Conservation (phyloP, 2,113 vertebrate species). For the Excalfactoria chinensis region DNA sequence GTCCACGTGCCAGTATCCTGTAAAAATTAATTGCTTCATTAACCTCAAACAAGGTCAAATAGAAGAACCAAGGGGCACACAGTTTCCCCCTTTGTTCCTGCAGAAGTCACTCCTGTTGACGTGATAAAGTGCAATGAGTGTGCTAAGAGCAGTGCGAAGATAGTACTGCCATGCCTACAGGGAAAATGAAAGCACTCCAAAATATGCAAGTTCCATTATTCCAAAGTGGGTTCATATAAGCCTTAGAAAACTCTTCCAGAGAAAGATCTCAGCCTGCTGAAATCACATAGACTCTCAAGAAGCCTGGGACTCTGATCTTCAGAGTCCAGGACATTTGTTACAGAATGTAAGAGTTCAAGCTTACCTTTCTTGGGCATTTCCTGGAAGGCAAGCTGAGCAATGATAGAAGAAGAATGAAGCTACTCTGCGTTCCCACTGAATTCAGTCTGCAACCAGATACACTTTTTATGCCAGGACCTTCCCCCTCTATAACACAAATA, state of each 20-base stretch:
- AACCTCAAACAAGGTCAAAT: neutral
- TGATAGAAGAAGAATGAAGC: neutral
- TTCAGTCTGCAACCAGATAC: neutral
- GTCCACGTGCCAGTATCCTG: neutral
- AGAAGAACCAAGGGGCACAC: neutral
- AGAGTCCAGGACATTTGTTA: neutral
- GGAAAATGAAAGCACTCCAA: neutral
- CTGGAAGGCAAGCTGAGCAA: neutral
- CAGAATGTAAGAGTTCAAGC: neutral
- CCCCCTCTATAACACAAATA: neutral
- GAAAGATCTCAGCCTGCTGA: neutral
- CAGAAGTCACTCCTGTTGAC: neutral
- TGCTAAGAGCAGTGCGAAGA: neutral
- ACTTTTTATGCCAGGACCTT: neutral
- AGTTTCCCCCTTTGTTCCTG: neutral
- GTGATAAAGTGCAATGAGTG: neutral
- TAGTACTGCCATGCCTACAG: neutral
- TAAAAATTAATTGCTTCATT: neutral
- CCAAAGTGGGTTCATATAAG: neutral
- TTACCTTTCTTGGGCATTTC: neutral
- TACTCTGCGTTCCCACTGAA: neutral
- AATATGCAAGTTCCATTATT: neutral
- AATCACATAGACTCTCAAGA: neutral
- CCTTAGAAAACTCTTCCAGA: neutral
- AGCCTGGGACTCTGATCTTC: neutral